Base-by-base conservation (phyloP, 2,113 vertebrate species). In the Hemibagrus wyckioides region DNA sequence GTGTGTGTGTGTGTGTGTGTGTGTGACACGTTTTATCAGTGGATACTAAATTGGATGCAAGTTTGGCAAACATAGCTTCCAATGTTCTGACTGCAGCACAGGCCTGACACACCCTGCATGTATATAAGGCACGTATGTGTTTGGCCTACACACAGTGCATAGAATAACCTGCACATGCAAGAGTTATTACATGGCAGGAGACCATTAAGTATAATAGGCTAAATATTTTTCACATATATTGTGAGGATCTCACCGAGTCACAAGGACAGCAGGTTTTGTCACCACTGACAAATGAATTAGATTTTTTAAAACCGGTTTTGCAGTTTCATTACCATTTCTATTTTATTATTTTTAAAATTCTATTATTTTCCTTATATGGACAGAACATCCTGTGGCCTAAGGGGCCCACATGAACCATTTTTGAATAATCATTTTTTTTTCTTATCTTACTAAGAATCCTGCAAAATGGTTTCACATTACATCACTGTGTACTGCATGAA, bases 41-140 rank as follows among this genome's bases (percentile, higher is more conserved):
- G 41, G 39, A 14, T 61, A 63, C 54, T 81, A 85, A 76, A 56
- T 15, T 76, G 28, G 80, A 89, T 59, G 79, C 28, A 63, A 23
- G 30, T 36, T 87, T 81, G 63, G 41, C 56, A 63, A 23, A 67
- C 59, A 7, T 54, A 75, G 50, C 23, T 79, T 61, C 48, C 4
- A 71, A 61, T 39, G 59, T 79, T 54, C 61, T 54, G 36, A 81
- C 28, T 57, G 48, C 41, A 75, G 65, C 30, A 28, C 19, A 84
- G 54, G 61, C 15, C 59, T 56, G 41, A 41, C 25, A 86, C 41
- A 54, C 7, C 36, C 41, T 88, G 25, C 50, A 63, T 86, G 79
- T 65, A 52, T 71, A 39, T 41, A 59, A 82, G n/a, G 63, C 75
- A 81, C 28, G 33, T 33, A 28, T 83, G 44, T 41, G 30, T 61